These are phyloP conservation scores for Bufotes viridis DNA, from an alignment of 2,797 vertebrate genomes.

Conservation along the genomic window DNA sequence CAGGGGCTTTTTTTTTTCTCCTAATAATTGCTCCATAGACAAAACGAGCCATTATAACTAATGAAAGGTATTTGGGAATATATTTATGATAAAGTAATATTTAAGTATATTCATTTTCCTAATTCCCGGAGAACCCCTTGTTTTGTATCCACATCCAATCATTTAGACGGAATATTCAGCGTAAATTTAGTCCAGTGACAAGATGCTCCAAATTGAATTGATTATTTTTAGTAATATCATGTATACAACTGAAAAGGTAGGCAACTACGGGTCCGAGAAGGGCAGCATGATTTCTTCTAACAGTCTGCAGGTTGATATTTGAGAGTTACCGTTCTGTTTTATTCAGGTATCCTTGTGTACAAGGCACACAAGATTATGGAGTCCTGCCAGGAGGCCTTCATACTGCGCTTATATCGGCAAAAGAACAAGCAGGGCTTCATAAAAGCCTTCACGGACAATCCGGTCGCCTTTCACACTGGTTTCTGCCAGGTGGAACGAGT, in stretches of 20 bases:
- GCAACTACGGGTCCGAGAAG: not conserved
- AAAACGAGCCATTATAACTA: too few species aligned
- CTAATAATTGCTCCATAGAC: too few species aligned
- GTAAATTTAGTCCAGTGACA: too few species aligned
- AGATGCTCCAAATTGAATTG: too few species aligned
- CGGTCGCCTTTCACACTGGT: constrained; percentile 87
- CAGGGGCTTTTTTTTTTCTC: too few species aligned
- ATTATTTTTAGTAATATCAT: not conserved
- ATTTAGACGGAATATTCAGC: too few species aligned
- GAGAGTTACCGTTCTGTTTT: not conserved
- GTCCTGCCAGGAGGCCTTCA: constrained; percentile 97
- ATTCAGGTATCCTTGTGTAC: constrained; percentile 92
- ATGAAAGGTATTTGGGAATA: too few species aligned
- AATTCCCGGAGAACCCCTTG: too few species aligned
- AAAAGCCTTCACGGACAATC: constrained; percentile 97
- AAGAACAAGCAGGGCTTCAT: constrained; percentile 98
- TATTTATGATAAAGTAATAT: too few species aligned
- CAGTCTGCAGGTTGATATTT: not conserved
- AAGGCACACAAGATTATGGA: constrained; percentile 96
- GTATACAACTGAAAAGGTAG: not conserved
- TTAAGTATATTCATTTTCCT: too few species aligned
- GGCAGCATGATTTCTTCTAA: not conserved
- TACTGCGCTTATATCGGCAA: constrained; percentile 93
- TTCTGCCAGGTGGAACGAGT: constrained; percentile 98
- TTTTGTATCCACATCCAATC: too few species aligned